These are phyloP conservation scores for Mohoua ochrocephala DNA, from an alignment of 2,113 vertebrate genomes.

Conservation along the genomic window DNA sequence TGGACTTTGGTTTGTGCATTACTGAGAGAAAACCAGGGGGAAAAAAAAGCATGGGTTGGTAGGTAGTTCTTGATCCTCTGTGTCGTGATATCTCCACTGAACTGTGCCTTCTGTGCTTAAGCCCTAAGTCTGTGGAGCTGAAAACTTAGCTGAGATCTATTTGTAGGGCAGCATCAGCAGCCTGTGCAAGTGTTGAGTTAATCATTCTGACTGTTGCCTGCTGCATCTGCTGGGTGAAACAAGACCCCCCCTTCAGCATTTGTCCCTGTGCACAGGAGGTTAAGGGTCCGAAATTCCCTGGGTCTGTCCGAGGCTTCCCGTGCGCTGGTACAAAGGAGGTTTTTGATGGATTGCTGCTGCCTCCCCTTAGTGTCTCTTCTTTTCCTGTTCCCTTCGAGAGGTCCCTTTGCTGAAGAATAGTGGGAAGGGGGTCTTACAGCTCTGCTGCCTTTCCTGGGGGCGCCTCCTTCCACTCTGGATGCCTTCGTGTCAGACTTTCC, in stretches of 20 bases:
- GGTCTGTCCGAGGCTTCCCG: not conserved
- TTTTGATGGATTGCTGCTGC: not conserved
- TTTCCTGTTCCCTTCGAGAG: not conserved
- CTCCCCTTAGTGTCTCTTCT: not conserved
- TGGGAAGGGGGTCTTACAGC: not conserved
- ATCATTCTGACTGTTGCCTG: not conserved
- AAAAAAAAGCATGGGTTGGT: not conserved
- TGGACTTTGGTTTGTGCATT: not conserved
- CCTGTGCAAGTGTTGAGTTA: not conserved
- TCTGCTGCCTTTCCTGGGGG: not conserved
- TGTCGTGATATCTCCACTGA: not conserved
- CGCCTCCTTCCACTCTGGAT: not conserved
- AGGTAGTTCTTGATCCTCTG: not conserved
- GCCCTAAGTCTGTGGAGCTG: not conserved
- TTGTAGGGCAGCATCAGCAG: not conserved
- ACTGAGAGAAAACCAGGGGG: not conserved
- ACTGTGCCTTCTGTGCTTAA: not conserved
- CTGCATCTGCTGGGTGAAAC: not conserved
- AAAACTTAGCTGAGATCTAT: not conserved
- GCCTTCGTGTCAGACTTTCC: not conserved
- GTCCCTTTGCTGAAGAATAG: not conserved
- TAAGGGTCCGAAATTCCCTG: not conserved
- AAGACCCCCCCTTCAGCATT: not conserved
- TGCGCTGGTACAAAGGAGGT: not conserved
- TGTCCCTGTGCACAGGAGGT: not conserved